These are phyloP conservation scores for Misgurnus mizolepis DNA, from an alignment of 2,113 vertebrate species.

Conservation along the genomic window DNA sequence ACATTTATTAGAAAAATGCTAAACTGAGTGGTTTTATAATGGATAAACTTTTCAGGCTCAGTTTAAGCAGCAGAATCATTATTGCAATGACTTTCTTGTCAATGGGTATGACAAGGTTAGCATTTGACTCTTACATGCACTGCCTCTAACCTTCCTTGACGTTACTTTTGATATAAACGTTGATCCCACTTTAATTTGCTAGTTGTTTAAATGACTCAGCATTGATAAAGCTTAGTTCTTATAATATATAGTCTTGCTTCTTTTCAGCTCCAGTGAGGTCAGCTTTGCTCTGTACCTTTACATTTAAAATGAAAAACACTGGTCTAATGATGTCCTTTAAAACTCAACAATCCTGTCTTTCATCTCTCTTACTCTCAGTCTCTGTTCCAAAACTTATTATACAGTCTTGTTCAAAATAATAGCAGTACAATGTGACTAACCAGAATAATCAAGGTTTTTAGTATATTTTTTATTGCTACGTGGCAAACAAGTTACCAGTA, in stretches of 20 bases:
- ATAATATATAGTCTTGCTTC: slow-evolving; percentile 30
- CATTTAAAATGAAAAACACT: slow-evolving; percentile 19
- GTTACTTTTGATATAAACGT: slow-evolving; percentile 42
- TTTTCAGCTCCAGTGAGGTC: slow-evolving; percentile 18
- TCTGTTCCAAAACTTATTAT: not conserved
- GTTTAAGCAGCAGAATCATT: no score
- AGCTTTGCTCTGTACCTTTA: slow-evolving; percentile 20
- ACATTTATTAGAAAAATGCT: no score
- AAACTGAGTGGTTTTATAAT: no score
- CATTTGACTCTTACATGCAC: slow-evolving; percentile 74
- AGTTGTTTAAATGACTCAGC: slow-evolving; percentile 14
- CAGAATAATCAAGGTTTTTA: no score
- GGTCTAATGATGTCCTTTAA: slow-evolving; percentile 54
- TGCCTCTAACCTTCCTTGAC: slow-evolving; percentile 47
- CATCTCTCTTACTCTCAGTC: not conserved
- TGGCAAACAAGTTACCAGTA: no score
- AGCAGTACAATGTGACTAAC: no score
- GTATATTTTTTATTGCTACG: no score
- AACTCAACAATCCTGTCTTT: slow-evolving; percentile 16
- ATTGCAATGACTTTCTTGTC: no score
- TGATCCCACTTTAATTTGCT: slow-evolving; percentile 25
- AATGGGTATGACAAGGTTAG: slow-evolving; percentile 80
- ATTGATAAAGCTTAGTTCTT: slow-evolving; percentile 16
- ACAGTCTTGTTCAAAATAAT: no score
- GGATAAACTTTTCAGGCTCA: no score